These are phyloP conservation scores for Pseudachorutes palmiensis DNA, from an alignment of 1,140 invertebrate species.

Conservation along the genomic window DNA sequence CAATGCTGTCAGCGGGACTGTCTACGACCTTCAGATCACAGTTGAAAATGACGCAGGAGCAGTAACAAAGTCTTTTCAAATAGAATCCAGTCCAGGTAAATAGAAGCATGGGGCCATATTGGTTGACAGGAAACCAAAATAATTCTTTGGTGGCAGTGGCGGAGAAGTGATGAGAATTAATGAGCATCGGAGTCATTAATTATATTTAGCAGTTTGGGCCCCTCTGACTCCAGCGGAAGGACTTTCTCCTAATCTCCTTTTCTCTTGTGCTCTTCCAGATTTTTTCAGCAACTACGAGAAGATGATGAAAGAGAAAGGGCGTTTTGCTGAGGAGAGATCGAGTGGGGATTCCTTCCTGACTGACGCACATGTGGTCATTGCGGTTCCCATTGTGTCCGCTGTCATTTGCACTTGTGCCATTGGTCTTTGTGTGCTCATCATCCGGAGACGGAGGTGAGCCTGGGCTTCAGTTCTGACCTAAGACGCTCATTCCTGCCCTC, in stretches of 20 bases:
- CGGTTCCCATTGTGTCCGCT: slow-evolving; percentile 32
- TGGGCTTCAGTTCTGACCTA: neutral
- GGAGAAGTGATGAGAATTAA: neutral
- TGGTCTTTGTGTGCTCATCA: slow-evolving; percentile 31
- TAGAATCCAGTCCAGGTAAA: slow-evolving; percentile 31
- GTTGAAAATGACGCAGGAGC: slow-evolving; percentile 33
- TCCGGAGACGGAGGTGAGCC: slow-evolving; percentile 26
- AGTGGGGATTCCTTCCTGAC: slow-evolving; percentile 18
- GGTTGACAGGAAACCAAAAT: neutral
- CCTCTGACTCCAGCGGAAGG: neutral
- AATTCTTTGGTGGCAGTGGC: neutral
- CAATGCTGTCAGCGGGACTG: neutral
- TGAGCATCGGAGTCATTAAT: neutral
- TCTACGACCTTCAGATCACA: slow-evolving; percentile 23
- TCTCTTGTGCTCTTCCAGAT: slow-evolving; percentile 16
- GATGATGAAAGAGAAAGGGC: slow-evolving; percentile 20
- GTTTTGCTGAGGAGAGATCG: slow-evolving; percentile 11
- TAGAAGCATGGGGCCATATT: too few species aligned
- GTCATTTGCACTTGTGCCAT: slow-evolving; percentile 32
- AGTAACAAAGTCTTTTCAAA: slow-evolving; percentile 19
- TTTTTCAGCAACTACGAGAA: slow-evolving; percentile 34
- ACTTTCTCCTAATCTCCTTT: neutral
- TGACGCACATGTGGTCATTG: slow-evolving; percentile 28
- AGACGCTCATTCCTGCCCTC: neutral
- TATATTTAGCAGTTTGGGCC: neutral